A percentile compares a stretch with the other conserved stretches of the same genome.
phyloP scores from a whole-genome alignment of 2,888 invertebrate genomes.

The Dimorphilus gyrociliatus region DNA sequence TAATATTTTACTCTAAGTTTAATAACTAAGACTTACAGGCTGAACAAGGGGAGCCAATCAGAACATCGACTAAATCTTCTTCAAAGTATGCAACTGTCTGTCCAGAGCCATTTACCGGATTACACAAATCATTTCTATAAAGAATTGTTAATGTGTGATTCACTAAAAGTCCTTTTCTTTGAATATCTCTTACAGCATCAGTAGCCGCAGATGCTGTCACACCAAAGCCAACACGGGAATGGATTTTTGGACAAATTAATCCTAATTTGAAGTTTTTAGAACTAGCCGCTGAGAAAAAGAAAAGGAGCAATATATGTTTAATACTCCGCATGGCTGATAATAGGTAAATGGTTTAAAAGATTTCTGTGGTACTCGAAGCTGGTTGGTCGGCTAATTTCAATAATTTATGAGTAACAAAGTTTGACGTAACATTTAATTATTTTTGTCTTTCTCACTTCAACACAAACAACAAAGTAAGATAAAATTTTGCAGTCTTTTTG shows the following conservation, averaged over 20 bases:
- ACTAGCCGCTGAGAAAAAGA: too few relatives aligned
- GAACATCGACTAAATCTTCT: conserved; percentile 23
- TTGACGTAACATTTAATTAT: too few relatives aligned
- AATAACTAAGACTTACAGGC: conserved; percentile 11
- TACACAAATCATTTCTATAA: conserved; percentile 17
- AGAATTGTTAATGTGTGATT: conserved; percentile 13
- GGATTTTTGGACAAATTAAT: conserved; percentile 17
- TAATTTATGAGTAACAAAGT: too few relatives aligned
- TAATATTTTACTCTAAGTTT: not conserved
- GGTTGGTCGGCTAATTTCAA: too few relatives aligned
- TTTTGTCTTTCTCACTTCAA: too few relatives aligned
- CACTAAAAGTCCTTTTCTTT: conserved; percentile 11
- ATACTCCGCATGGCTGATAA: too few relatives aligned
- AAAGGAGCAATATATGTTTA: too few relatives aligned
- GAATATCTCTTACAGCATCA: conserved; percentile 14
- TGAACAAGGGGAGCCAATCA: conserved; percentile 21
- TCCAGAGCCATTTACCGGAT: conserved; percentile 13
- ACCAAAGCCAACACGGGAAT: conserved; percentile 18
- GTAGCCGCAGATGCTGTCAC: conserved; percentile 19
- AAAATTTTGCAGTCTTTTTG: too few relatives aligned
- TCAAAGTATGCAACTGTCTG: conserved; percentile 18
- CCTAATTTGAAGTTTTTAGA: conserved; percentile 12
- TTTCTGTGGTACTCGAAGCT: too few relatives aligned
- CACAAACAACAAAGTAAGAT: too few relatives aligned
- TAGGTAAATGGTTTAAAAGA: too few relatives aligned